Base-by-base conservation (phyloP, 2,888 invertebrate genomes). In the Girardia tigrina region DNA sequence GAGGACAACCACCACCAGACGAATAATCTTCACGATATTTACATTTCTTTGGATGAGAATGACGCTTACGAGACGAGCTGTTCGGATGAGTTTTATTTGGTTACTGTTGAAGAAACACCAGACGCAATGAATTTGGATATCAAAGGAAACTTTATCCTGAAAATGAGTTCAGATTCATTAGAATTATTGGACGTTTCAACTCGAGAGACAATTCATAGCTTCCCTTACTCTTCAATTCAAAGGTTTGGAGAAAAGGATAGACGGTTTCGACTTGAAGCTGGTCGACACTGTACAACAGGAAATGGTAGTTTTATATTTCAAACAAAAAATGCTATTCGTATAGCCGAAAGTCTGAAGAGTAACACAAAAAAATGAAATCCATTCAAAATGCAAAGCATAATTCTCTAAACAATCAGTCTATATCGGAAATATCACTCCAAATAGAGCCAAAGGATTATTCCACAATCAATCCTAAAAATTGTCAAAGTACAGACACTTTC, bases 181-280 rank as follows among this genome's bases (percentile, higher is more conserved):
- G 8, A 56, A 56, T 56, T 56, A 23, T 56, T 56, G 56, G 56
- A 56, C 23, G 56, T 56, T 23, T 20, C n/a, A 6, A 56, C 56
- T 56, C 4, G 56, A 8, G 56, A 56, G 23, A 6, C 56, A 56
- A 56, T 56, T 8, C 56, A 56, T 56, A 8, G 8, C n/a, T 56
- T 56, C 56, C 56, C 56, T 20, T 56, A 12, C 23, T 6, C 56
- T 12, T 56, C 56, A n/a, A 56, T 56, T 56, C 56, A 23, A 8
- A 56, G 56, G 56, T 56, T 56, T n/a, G 56, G 56, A 56, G 56
- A n/a, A n/a, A 56, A 56, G 23, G 56, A 56, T 56, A 56, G 23
- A 20, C 56, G n/a, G 23, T 56, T 56, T 56, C n/a, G 23, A 56
- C n/a, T 56, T 6, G 56, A 56, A 56, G 56, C 56, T 12, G 56